phyloP scores from a whole-genome alignment of 2,888 invertebrate species.

The Acrobasis repandana region DNA sequence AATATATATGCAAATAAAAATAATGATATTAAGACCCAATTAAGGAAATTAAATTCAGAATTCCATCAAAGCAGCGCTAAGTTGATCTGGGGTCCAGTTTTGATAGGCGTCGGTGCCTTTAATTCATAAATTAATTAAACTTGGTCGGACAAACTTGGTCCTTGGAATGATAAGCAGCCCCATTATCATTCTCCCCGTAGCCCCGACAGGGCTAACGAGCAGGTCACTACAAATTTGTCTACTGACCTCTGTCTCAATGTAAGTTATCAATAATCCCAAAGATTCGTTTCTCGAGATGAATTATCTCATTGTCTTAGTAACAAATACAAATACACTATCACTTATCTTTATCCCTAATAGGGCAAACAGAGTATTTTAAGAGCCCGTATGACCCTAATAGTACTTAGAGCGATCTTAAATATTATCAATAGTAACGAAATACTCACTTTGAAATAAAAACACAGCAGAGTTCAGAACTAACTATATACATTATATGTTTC shows the following conservation, averaged over 20 bases:
- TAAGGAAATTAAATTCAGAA: constrained; percentile 20
- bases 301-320: no score
- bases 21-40: constrained; percentile 9
- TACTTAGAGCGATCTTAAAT: no score
- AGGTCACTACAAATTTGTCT: constrained; percentile 70
- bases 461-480: no score
- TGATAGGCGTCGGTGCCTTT: constrained; percentile 54
- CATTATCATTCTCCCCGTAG: constrained; percentile 59
- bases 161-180: constrained; percentile 72
- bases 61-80: constrained; percentile 28
- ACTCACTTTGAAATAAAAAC: no score
- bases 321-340: no score
- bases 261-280: background rate
- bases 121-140: constrained; percentile 80
- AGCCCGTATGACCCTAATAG: no score
- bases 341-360: no score
- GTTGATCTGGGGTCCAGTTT: constrained; percentile 52
- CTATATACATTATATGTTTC: no score
- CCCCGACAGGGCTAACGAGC: constrained; percentile 49
- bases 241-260: constrained; percentile 35
- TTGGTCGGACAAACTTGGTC: constrained; percentile 54
- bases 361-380: no score
- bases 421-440: no score
- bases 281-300: no score
- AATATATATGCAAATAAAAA: background rate